Evolutionary conservation across 2,113 vertebrate species (phyloP), one percentile per base, ranked within the genome.

Genomic region (Myotis brandtii): DNA sequence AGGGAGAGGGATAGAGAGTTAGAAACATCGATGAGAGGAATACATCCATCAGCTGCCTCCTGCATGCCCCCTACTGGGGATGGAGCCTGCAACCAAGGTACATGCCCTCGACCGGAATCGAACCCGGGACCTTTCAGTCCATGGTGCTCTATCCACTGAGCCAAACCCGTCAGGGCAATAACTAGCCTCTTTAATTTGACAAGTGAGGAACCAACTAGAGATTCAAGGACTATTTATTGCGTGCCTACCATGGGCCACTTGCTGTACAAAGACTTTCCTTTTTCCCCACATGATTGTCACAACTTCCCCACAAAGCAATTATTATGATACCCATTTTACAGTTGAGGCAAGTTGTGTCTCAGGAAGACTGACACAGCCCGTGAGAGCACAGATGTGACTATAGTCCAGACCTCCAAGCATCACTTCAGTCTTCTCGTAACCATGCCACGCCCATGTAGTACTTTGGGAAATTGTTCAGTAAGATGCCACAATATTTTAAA

Each of bases 401-500:
- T 0, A 18, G 20, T 43, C 67, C 67, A 46, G 23, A n/a, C 37
- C 64, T 89, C 32, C 16, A 66, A n/a, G 59, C 50, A 48, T 52
- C 64, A 34, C n/a, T 12, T 79, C 40, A 50, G 4, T 13, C 13
- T 27, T 82, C 25, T 32, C 30, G 64, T 7, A 34, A 50, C 70
- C 32, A 34, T 6, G 23, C n/a, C 9, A 23, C 23, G 52, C 50
- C 83, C 13, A n/a, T 7, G 13, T n/a, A 14, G 4, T 75, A 46
- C 12, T 54, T 72, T 14, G 62, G 46, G 75, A 87, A 85, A 86
- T 2, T 77, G 18, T 48, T 89, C 30, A 32, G 4, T 27, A 10
- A 89, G n/a, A 95, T 34, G 37, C 21, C 52, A 84, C 11, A 6
- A 23, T 40, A 88, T 56, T 80, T 95, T 81, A 56, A 94, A 93